phyloP scores from a whole-genome alignment of 2,113 vertebrate genomes.

The Tretioscincus oriximinensis region DNA sequence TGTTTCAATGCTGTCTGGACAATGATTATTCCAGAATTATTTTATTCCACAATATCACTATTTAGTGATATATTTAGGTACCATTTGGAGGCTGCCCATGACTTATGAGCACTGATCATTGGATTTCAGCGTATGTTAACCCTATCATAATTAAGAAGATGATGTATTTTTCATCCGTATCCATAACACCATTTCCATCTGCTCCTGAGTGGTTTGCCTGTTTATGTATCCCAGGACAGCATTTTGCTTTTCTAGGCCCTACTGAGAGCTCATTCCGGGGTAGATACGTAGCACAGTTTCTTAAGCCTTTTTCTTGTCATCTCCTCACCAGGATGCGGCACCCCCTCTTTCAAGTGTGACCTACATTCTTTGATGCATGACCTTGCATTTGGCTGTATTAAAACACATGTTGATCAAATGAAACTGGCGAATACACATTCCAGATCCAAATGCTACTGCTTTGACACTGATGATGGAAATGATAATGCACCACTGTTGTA shows the following conservation, averaged over 20 bases:
- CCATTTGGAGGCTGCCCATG: neutral
- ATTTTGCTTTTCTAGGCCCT: neutral
- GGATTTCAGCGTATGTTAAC: neutral
- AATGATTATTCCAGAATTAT: too few species aligned
- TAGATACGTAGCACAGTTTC: neutral
- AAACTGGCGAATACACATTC: constrained; percentile 23
- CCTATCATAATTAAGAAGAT: neutral
- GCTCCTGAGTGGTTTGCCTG: neutral
- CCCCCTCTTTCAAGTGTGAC: constrained; percentile 25
- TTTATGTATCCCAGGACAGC: constrained; percentile 3
- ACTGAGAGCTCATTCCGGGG: constrained; percentile 5
- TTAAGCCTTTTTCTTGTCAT: constrained; percentile 6
- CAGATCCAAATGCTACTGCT: constrained; percentile 16
- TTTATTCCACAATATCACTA: too few species aligned
- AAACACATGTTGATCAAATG: constrained; percentile 31
- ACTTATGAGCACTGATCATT: neutral
- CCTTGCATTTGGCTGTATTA: constrained; percentile 24
- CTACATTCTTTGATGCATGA: constrained; percentile 17
- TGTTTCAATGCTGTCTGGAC: too few species aligned
- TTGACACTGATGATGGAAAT: constrained; percentile 7
- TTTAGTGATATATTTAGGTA: too few species aligned
- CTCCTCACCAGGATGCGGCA: neutral
- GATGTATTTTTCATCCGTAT: neutral
- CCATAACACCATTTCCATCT: neutral
- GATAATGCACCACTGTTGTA: neutral